These are phyloP conservation scores for Drosophila repleta DNA, from an alignment of 1,140 invertebrate species.

Conservation along the genomic window DNA sequence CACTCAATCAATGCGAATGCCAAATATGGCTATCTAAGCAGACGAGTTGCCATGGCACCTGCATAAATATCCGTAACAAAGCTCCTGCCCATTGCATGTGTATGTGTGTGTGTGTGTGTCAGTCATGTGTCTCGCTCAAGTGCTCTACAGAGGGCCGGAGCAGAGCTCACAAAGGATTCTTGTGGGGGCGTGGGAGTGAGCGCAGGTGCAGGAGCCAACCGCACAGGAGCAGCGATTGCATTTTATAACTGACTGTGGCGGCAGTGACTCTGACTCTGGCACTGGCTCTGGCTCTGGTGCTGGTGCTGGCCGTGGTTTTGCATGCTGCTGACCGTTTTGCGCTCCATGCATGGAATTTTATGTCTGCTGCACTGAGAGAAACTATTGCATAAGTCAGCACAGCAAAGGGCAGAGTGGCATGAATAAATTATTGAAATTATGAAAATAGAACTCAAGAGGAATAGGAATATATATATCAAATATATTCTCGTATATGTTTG, in stretches of 20 bases:
- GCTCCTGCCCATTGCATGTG: constrained; percentile 2
- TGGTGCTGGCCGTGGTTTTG: not conserved
- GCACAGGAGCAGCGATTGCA: constrained; percentile 44
- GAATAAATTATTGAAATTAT: not conserved
- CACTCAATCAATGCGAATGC: constrained; percentile 2
- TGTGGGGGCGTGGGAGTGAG: not conserved
- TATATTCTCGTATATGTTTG: too few species aligned
- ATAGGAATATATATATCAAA: too few species aligned
- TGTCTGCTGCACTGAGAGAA: constrained; percentile 21
- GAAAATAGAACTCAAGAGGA: too few species aligned
- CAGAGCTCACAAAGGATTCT: constrained; percentile 36
- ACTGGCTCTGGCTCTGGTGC: too few species aligned
- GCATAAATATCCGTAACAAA: constrained; percentile 28
- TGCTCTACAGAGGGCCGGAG: not conserved
- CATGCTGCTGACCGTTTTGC: constrained; percentile 18
- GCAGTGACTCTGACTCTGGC: too few species aligned
- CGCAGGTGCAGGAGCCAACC: constrained; percentile 1
- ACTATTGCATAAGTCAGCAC: not conserved
- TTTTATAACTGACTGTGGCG: constrained; percentile 41
- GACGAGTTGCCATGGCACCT: constrained; percentile 8
- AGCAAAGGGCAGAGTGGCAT: not conserved
- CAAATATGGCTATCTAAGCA: not conserved
- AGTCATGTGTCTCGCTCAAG: constrained; percentile 4
- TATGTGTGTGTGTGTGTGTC: constrained; percentile 1
- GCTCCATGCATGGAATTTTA: constrained; percentile 6